Conservation (phyloP, 2,797 vertebrate genomes). For the Pogoniulus pusillus region DNA sequence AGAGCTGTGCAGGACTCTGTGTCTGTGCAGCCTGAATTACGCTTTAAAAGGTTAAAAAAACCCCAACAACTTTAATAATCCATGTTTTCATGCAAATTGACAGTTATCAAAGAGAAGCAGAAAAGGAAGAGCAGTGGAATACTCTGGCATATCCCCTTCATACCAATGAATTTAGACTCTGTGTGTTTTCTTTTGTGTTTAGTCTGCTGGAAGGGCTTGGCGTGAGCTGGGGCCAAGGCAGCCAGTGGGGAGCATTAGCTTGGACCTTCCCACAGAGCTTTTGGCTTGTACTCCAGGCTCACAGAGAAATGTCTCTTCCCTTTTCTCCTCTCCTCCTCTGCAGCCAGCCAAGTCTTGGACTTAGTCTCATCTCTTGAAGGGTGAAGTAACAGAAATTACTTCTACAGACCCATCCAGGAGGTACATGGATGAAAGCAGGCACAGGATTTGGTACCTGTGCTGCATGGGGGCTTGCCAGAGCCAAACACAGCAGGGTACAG, state of each 20-base stretch:
- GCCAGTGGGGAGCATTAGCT: constrained; percentile 57
- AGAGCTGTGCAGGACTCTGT: neutral
- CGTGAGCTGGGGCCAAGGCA: neutral
- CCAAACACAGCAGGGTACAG: neutral
- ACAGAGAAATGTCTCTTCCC: constrained; percentile 30
- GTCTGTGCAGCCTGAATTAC: neutral
- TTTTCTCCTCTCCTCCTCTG: constrained; percentile 2
- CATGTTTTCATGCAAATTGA: constrained; percentile 36
- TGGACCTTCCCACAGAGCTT: constrained; percentile 61
- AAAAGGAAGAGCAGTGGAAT: constrained; percentile 58
- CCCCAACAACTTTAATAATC: neutral
- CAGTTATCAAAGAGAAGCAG: constrained; percentile 38
- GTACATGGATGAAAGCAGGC: neutral
- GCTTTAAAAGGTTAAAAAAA: neutral
- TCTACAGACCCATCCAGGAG: constrained; percentile 32
- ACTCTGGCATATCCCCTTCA: constrained; percentile 65
- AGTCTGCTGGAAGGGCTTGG: constrained; percentile 70
- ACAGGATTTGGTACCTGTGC: neutral
- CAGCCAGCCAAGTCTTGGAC: constrained; percentile 25
- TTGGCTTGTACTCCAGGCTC: constrained; percentile 20
- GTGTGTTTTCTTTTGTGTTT: constrained; percentile 56
- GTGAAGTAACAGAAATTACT: constrained; percentile 48
- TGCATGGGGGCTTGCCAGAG: neutral
- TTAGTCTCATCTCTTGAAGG: constrained; percentile 37
- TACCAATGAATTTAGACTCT: constrained; percentile 59